Evolutionary conservation across 2,113 vertebrate species (phyloP), one percentile per base, ranked within the genome.

Genomic region (Loxodonta africana): DNA sequence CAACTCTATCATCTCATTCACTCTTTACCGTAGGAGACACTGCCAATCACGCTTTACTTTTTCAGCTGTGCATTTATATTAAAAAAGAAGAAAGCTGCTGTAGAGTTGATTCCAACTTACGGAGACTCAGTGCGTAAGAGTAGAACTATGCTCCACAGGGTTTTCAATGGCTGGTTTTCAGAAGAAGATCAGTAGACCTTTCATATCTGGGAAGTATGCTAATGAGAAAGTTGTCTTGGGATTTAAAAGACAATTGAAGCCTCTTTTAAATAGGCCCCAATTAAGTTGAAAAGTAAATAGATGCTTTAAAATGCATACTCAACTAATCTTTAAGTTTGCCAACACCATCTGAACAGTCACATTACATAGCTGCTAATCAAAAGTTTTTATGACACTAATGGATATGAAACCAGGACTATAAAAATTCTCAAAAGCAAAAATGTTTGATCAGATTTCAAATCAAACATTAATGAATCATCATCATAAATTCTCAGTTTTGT

Each of bases 21-120:
- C 28, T 48, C 6, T 9, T 44, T 53, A 10, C 5, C 9, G 33
- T 0, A 5, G 44, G 37, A 18, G 1, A 26, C 65, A 74, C 6
- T 1, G 46, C 17, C n/a, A 10, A 8, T 3, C 21, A 6, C 41
- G 26, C 14, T 0, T 0, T 0, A 20, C 5, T 5, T 44, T 26
- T 73, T 60, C 10, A 48, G 57, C 6, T 20, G 17, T 26, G 21
- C 37, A 17, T 83, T 48, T 48, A 48, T 48, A 48, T 48, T 48
- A 6, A 48, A 48, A 48, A 48, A 48, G 48, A 48, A 48, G 48
- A 48, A 48, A 48, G 48, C 10, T 48, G 48, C 48, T 48, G 48
- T 48, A 48, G 48, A 48, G 48, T 48, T 48, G 48, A 48, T 48
- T 48, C 48, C 48, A 48, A 48, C 48, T 48, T 10, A 48, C 6